Conservation (phyloP, 2,888 invertebrate genomes). For the Agrotis puta region DNA sequence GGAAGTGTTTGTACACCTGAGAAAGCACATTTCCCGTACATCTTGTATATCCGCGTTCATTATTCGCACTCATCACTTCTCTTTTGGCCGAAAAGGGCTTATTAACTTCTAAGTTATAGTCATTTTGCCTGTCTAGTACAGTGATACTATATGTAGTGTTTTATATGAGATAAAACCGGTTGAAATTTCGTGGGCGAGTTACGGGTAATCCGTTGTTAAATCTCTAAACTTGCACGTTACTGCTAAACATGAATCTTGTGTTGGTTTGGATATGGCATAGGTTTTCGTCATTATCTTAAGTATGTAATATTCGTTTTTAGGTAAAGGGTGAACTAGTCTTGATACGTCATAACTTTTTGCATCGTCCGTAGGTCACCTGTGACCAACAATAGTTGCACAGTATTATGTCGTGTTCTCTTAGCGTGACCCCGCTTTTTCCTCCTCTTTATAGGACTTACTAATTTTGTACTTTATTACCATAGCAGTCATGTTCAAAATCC, state of each 20-base stretch:
- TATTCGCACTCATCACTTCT: constrained; percentile 54
- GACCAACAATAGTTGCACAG: constrained; percentile 61
- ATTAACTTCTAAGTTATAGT: neutral
- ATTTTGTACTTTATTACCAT: constrained; percentile 49
- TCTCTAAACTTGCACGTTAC: constrained; percentile 46
- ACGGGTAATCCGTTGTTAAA: constrained; percentile 48
- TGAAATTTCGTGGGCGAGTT: constrained; percentile 43
- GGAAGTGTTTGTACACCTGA: constrained; percentile 65
- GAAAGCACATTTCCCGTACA: constrained; percentile 79
- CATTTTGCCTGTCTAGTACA: constrained; percentile 3
- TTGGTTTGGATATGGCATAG: constrained; percentile 29
- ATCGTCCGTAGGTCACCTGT: constrained; percentile 34
- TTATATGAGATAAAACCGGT: constrained; percentile 23
- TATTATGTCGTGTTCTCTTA: constrained; percentile 72
- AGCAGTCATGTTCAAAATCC: constrained; percentile 47
- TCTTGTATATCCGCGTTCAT: constrained; percentile 50
- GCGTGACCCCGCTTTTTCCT: constrained; percentile 80
- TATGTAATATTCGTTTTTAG: neutral
- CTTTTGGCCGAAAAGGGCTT: constrained; percentile 28
- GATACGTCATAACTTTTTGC: constrained; percentile 25
- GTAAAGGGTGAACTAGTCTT: constrained; percentile 5
- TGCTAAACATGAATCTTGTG: constrained; percentile 16
- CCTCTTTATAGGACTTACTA: constrained; percentile 32
- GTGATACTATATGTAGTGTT: constrained; percentile 6
- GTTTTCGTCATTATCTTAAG: neutral